A percentile compares a stretch with the other conserved stretches of the same genome.
These are phyloP conservation scores for Melanerpes formicivorus DNA, from an alignment of 2,113 vertebrate species.

Conservation along the genomic window DNA sequence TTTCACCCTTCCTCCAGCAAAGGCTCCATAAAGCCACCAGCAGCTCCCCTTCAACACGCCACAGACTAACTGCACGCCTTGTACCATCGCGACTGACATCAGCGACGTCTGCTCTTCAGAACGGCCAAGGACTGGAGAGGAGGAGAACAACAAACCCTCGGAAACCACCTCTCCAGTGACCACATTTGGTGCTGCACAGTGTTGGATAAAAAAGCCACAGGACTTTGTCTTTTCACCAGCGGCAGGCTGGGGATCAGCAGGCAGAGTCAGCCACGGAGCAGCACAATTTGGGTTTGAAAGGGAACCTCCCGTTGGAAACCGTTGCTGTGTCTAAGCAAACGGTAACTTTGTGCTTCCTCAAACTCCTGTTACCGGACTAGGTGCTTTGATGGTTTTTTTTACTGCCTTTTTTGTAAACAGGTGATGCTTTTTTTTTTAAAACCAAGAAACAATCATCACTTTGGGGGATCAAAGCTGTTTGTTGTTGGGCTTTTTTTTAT, in stretches of 20 bases:
- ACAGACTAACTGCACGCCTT: neutral
- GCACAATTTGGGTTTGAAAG: conserved; percentile 15
- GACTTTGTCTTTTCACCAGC: neutral
- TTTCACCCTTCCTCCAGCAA: neutral
- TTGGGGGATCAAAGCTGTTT: conserved; percentile 46
- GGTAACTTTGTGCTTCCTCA: conserved; percentile 34
- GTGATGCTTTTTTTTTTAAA: neutral
- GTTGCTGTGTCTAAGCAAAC: conserved; percentile 9
- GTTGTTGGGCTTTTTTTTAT: neutral
- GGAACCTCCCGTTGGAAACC: conserved; percentile 28
- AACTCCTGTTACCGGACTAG: conserved; percentile 21
- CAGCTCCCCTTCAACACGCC: neutral
- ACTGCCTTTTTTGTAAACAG: neutral
- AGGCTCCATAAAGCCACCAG: neutral
- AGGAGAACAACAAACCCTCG: neutral
- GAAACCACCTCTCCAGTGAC: neutral
- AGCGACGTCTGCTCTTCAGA: rapidly evolving
- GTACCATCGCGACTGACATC: neutral
- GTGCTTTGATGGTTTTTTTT: neutral
- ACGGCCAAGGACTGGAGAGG: neutral
- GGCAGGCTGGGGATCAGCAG: conserved; percentile 2
- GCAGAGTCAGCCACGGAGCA: conserved; percentile 21
- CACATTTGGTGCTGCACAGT: neutral
- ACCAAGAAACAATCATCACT: neutral
- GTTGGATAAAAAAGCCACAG: neutral